Conservation (phyloP, 2,888 invertebrate genomes). For the Monoplex corrugatus region DNA sequence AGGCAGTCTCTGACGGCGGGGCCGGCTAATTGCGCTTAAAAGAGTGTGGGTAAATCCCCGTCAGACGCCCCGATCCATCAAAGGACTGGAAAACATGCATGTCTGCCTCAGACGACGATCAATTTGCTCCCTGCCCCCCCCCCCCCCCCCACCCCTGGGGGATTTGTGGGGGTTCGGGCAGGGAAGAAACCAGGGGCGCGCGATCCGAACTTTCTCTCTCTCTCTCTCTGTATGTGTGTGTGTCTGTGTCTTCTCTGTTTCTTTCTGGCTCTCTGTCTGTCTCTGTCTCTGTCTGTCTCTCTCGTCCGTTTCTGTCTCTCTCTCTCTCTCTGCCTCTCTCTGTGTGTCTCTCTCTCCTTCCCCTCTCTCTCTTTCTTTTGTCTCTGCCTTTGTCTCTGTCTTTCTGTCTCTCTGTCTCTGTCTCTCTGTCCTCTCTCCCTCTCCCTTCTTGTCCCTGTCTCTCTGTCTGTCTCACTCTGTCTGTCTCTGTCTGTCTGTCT, state of each 20-base stretch:
- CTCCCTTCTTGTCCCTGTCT: neutral
- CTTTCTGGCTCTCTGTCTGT: too few relatives aligned
- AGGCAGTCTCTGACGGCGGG: too few relatives aligned
- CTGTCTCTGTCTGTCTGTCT: neutral
- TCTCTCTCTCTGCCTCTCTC: neutral
- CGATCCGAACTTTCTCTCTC: too few relatives aligned
- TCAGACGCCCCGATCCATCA: conserved; percentile 30
- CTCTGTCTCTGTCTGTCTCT: too few relatives aligned
- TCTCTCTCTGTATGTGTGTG: too few relatives aligned
- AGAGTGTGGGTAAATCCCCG: conserved; percentile 7
- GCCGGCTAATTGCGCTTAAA: conserved; percentile 31
- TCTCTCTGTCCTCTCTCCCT: neutral
- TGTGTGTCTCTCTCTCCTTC: neutral
- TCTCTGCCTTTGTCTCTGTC: neutral
- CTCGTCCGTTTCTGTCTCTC: too few relatives aligned
- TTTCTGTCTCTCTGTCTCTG: neutral
- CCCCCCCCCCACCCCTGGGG: too few relatives aligned
- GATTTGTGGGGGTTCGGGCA: too few relatives aligned
- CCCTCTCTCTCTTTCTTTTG: neutral
- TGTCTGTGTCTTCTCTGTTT: too few relatives aligned
- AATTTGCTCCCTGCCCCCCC: neutral
- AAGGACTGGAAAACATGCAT: conserved; percentile 23
- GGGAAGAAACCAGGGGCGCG: too few relatives aligned
- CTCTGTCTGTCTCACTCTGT: neutral
- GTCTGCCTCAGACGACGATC: neutral